A percentile compares a stretch with the other conserved stretches of the same genome.
These are phyloP conservation scores for Sceliomorpha sp. DNA, from an alignment of 2,888 invertebrate genomes.

Conservation along the genomic window DNA sequence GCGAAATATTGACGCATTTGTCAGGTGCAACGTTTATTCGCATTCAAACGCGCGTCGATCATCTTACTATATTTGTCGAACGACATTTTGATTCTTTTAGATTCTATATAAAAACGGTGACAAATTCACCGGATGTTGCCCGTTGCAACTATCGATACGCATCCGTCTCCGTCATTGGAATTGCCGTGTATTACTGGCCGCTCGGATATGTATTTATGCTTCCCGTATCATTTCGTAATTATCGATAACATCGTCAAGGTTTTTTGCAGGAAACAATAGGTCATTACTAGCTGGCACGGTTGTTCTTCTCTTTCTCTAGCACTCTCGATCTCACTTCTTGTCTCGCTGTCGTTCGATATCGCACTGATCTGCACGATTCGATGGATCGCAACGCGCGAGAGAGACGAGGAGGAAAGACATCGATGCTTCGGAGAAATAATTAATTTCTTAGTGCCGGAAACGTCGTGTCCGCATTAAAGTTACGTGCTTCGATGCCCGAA, in stretches of 20 bases:
- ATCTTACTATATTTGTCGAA: too few relatives aligned
- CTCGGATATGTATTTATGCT: conserved; percentile 77
- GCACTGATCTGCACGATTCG: conserved; percentile 43
- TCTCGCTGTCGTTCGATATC: conserved; percentile 40
- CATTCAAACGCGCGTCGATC: too few relatives aligned
- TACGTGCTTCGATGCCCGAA: conserved; percentile 32
- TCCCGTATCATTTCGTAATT: conserved; percentile 80
- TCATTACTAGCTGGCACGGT: conserved; percentile 71
- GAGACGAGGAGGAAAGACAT: conserved; percentile 16
- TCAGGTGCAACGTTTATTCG: too few relatives aligned
- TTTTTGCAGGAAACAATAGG: conserved; percentile 79
- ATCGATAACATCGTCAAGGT: conserved; percentile 80
- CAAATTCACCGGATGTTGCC: conserved; percentile 73
- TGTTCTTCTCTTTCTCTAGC: conserved; percentile 29
- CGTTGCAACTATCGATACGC: conserved; percentile 74
- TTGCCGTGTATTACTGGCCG: conserved; percentile 66
- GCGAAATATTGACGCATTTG: neutral
- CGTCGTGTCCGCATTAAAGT: conserved; percentile 32
- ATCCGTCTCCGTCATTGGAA: conserved; percentile 67
- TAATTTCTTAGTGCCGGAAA: conserved; percentile 48
- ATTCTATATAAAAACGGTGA: conserved; percentile 62
- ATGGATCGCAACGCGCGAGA: conserved; percentile 34
- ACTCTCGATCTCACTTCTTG: conserved; percentile 32
- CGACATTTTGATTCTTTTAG: conserved; percentile 31
- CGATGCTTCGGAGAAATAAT: conserved; percentile 42